A percentile compares a stretch with the other conserved stretches of the same genome.
phyloP scores from a whole-genome alignment of 2,797 vertebrate genomes.

The Dallia pectoralis region DNA sequence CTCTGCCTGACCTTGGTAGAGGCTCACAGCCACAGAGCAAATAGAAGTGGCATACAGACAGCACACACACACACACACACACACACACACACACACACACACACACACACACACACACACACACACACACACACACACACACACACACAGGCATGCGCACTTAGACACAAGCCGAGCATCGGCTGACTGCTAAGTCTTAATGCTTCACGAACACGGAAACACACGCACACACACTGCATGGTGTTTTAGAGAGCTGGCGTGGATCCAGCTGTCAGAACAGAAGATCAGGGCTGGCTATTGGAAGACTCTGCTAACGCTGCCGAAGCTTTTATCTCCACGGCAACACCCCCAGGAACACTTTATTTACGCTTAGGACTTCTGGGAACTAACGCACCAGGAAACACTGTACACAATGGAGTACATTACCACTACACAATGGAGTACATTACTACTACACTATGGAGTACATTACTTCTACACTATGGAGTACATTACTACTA shows the following conservation, averaged over 20 bases:
- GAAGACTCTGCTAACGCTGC: conserved; percentile 23
- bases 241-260: conserved; percentile 25
- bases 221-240: conserved; percentile 9
- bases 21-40: conserved; percentile 13
- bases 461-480: too few species aligned
- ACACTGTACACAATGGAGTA: conserved; percentile 17
- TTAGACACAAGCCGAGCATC: background rate
- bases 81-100: background rate
- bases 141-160: background rate
- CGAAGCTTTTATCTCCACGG: conserved; percentile 44
- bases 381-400: too few species aligned
- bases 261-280: conserved; percentile 40
- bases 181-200: background rate
- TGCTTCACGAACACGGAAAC: background rate
- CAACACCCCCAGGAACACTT: conserved; percentile 13
- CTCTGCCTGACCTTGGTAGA: conserved; percentile 40
- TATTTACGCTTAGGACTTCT: background rate
- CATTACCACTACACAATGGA: conserved; percentile 2
- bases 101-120: conserved; percentile 3
- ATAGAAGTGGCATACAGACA: conserved; percentile 9
- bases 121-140: background rate
- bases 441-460: background rate
- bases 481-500: too few species aligned
- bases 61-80: conserved; percentile 6
- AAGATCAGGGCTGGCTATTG: conserved; percentile 22